Conservation (phyloP, 2,888 invertebrate genomes). For the Atrina japonica region DNA sequence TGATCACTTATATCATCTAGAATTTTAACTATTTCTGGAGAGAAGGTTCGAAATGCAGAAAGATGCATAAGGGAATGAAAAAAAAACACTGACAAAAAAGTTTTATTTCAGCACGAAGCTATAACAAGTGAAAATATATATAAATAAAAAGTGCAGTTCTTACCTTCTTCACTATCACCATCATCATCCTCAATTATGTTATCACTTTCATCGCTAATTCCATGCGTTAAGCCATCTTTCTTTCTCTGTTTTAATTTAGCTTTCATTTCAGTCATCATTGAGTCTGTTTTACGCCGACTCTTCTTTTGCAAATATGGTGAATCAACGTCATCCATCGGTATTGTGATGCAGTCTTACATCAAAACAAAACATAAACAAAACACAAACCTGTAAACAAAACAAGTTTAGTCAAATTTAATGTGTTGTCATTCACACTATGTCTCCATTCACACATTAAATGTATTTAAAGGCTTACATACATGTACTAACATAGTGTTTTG, state of each 20-base stretch:
- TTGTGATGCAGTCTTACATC: neutral
- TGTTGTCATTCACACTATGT: neutral
- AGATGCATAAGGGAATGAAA: neutral
- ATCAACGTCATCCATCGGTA: slow-evolving; percentile 27
- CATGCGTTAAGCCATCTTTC: slow-evolving; percentile 61
- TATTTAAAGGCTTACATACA: neutral
- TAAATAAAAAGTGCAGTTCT: neutral
- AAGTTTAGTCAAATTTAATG: neutral
- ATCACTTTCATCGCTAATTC: slow-evolving; percentile 68
- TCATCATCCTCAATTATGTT: slow-evolving; percentile 58
- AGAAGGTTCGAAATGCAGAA: too few species aligned
- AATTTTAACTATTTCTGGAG: too few species aligned
- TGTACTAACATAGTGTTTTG: neutral
- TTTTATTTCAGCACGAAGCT: too few species aligned
- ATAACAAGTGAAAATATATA: too few species aligned
- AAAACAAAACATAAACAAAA: neutral
- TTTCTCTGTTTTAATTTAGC: slow-evolving; percentile 65
- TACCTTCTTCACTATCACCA: slow-evolving; percentile 53
- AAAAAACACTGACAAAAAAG: neutral
- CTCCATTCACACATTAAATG: too few species aligned
- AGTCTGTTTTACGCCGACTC: slow-evolving; percentile 7
- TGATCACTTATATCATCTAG: too few species aligned
- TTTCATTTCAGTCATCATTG: slow-evolving; percentile 67
- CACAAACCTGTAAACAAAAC: neutral
- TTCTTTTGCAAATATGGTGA: slow-evolving; percentile 23